phyloP scores from a whole-genome alignment of 2,797 vertebrate species.

The Crenuchus spilurus region DNA sequence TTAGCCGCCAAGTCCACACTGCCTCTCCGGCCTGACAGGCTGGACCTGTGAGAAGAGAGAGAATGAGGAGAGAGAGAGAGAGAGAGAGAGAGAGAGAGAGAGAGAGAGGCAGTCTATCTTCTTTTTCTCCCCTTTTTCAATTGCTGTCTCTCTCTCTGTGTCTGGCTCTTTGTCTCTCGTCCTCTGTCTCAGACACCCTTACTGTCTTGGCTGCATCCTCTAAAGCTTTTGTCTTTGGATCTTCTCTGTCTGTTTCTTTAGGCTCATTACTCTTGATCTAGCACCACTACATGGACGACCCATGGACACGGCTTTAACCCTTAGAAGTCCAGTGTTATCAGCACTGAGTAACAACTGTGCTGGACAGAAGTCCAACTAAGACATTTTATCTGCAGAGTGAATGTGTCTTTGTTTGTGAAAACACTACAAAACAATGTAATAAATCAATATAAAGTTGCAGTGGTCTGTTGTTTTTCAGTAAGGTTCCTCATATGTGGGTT shows the following conservation, averaged over 20 bases:
- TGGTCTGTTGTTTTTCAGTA: too few relatives aligned
- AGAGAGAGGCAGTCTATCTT: constrained; percentile 44
- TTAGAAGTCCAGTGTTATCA: too few relatives aligned
- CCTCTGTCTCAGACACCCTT: constrained; percentile 25
- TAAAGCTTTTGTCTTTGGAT: constrained; percentile 25
- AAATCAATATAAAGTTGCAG: too few relatives aligned
- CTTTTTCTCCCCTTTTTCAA: constrained; percentile 43
- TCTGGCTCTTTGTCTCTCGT: constrained; percentile 35
- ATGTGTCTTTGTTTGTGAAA: too few relatives aligned
- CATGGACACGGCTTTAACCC: too few relatives aligned
- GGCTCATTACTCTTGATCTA: constrained; percentile 76
- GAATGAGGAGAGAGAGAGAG: constrained; percentile 26
- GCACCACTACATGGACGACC: constrained; percentile 71
- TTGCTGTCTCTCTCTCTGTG: constrained; percentile 34
- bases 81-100: constrained; percentile 29
- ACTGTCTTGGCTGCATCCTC: constrained; percentile 56
- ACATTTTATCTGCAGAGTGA: too few relatives aligned
- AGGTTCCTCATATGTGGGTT: too few relatives aligned
- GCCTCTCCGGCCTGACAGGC: constrained; percentile 72
- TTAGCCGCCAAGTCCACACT: constrained; percentile 77
- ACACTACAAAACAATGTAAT: too few relatives aligned
- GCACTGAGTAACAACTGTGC: constrained; percentile 70
- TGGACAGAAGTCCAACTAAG: too few relatives aligned
- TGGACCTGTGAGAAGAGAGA: constrained; percentile 58
- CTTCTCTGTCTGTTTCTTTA: constrained; percentile 18